A percentile compares a stretch with the other conserved stretches of the same genome.
Conservation (phyloP, 2,113 vertebrate species). For the Irena cyanogastra region DNA sequence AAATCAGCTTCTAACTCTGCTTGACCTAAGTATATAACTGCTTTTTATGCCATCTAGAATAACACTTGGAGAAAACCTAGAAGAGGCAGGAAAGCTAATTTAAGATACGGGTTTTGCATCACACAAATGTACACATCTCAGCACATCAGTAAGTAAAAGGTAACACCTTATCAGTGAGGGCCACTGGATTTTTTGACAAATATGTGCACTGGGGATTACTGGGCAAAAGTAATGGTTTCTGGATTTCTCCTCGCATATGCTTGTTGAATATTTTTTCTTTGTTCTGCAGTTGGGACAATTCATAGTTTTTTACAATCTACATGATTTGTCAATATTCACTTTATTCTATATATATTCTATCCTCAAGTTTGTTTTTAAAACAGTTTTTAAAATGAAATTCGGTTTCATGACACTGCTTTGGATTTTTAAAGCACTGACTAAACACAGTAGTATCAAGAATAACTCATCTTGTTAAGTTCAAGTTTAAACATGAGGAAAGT, state of each 20-base stretch:
- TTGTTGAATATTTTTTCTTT: not conserved
- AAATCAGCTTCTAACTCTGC: not conserved
- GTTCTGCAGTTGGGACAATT: not conserved
- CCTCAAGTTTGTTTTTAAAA: not conserved
- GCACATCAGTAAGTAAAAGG: not conserved
- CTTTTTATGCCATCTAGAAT: not conserved
- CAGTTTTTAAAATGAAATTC: not conserved
- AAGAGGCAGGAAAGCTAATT: not conserved
- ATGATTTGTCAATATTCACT: not conserved
- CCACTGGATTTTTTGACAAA: not conserved
- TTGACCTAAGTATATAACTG: not conserved
- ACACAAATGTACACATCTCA: not conserved
- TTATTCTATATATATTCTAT: not conserved
- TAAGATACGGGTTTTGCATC: not conserved
- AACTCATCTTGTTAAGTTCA: not conserved
- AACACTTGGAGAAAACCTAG: not conserved
- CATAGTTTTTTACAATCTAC: not conserved
- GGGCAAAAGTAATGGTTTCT: not conserved
- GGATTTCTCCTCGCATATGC: not conserved
- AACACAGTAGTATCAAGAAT: not conserved
- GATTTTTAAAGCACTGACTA: not conserved
- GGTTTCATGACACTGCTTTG: not conserved
- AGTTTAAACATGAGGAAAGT: not conserved
- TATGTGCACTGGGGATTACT: not conserved
- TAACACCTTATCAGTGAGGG: not conserved